phyloP scores from a whole-genome alignment of 2,888 invertebrate genomes.

The Neocrepidodera transversa region DNA sequence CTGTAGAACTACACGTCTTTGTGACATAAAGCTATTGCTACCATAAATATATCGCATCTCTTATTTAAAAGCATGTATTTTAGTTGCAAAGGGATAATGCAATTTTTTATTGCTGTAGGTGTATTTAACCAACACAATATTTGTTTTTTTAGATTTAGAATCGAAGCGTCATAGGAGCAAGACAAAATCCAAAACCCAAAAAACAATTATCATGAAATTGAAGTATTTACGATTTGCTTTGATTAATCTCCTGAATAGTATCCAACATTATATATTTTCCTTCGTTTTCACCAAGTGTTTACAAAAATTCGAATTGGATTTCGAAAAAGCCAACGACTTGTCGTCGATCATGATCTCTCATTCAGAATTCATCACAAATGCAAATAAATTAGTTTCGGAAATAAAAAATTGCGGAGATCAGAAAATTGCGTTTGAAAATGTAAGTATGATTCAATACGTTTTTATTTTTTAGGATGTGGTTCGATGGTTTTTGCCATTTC shows the following conservation, averaged over 20 bases:
- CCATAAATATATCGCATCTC: too few species aligned
- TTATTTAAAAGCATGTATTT: too few species aligned
- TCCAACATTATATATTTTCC: conserved; percentile 57
- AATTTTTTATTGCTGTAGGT: too few species aligned
- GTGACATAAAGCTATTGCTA: too few species aligned
- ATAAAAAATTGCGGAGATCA: conserved; percentile 43
- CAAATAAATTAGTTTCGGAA: conserved; percentile 45
- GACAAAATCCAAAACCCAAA: background rate
- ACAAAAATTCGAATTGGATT: conserved; percentile 51
- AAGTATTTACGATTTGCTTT: conserved; percentile 53
- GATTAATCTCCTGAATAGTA: conserved; percentile 51
- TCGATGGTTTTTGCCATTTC: too few species aligned
- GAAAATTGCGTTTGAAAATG: conserved; percentile 48
- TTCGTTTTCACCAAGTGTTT: conserved; percentile 50
- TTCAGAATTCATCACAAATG: conserved; percentile 50
- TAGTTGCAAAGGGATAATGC: too few species aligned
- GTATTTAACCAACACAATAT: too few species aligned
- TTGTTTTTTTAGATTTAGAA: conserved; percentile 48
- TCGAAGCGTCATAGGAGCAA: conserved; percentile 31
- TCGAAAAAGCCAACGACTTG: conserved; percentile 54
- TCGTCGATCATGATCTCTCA: conserved; percentile 53
- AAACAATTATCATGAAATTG: conserved; percentile 41
- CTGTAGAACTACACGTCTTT: too few species aligned
- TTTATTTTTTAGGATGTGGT: background rate
- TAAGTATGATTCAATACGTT: conserved; percentile 45